Evolutionary conservation across 2,888 invertebrate genomes (phyloP).

Genomic region (Deilephila elpenor): DNA sequence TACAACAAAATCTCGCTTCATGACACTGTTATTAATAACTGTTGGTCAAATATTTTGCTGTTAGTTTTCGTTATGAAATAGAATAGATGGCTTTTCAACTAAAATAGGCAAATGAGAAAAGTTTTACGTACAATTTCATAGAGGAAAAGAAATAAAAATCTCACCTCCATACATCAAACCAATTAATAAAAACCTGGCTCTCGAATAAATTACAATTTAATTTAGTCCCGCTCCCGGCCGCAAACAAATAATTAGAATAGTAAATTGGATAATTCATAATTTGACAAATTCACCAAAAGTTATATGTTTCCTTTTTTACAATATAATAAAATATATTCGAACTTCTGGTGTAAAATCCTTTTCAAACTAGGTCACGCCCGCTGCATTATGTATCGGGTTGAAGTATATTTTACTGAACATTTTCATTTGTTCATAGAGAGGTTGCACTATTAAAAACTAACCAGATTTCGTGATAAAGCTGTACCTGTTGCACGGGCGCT

Average conservation of each 20-base stretch:
- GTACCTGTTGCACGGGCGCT: conserved; percentile 74
- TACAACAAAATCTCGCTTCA: conserved; percentile 27
- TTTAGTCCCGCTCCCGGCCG: conserved; percentile 56
- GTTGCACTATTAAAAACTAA: conserved; percentile 12
- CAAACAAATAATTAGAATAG: conserved; percentile 74
- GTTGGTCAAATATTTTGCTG: background rate
- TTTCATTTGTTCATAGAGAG: too few species aligned
- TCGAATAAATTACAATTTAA: conserved; percentile 71
- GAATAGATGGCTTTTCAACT: conserved; percentile 16
- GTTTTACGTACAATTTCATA: conserved; percentile 1
- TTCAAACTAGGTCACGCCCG: background rate
- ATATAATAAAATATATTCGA: background rate
- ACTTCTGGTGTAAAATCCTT: background rate
- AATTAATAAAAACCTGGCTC: conserved; percentile 56
- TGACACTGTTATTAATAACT: background rate
- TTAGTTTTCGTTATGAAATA: background rate
- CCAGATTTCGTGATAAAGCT: conserved; percentile 31
- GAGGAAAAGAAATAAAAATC: conserved; percentile 28
- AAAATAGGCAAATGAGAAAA: conserved; percentile 21
- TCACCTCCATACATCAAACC: conserved; percentile 24
- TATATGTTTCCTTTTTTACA: conserved; percentile 30
- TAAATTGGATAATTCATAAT: conserved; percentile 68
- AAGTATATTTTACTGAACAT: too few species aligned
- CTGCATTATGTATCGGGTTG: too few species aligned
- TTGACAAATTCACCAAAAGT: conserved; percentile 50